Base-by-base conservation (phyloP, 2,113 vertebrate species). In the Xiphorhynchus elegans region DNA sequence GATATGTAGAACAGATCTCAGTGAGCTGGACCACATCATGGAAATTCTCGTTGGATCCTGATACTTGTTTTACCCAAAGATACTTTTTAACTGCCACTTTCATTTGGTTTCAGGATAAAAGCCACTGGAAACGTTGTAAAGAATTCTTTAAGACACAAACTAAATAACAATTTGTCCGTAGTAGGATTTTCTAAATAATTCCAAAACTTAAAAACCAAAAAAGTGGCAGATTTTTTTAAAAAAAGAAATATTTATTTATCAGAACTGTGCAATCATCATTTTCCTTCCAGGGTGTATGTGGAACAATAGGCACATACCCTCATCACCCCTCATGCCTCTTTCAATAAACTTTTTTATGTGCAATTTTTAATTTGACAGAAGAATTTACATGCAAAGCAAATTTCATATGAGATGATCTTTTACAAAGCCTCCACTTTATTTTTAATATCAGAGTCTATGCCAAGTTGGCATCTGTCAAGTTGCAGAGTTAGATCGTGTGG, bases 21-120 rank as follows among this genome's bases (percentile, higher is more conserved):
- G 98, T 7, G 98, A 99, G 66, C 82, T 99, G 97, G 98, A 99
- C 97, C 98, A 99, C 97, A 99, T 99, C 86, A 99, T 99, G 98
- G 98, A 99, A 96, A 98, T 99, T 79, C 98, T 99, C 0, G 98
- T 99, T 20, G 98, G 98, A 96, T 98, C 98, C 80, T 98, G 97
- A 98, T 95, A 82, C 49, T 83, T 83, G 80, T 95, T 92, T 93
- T 96, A 89, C 86, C 96, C 97, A 97, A 97, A 97, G 97, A 97
- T 93, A 94, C 79, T 91, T 96, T 93, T 90, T 47, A 87, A 72
- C 93, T 95, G 97, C 95, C 95, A 58, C 95, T 95, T 89, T 12
- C 13, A 11, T 49, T 93, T 97, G 96, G 92, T 97, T 97, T 96
- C 91, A 84, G 95, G 96, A 95, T 87, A 78, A 87, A 95, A 96